phyloP scores from a whole-genome alignment of 2,113 vertebrate species.

The Mirza zaza region DNA sequence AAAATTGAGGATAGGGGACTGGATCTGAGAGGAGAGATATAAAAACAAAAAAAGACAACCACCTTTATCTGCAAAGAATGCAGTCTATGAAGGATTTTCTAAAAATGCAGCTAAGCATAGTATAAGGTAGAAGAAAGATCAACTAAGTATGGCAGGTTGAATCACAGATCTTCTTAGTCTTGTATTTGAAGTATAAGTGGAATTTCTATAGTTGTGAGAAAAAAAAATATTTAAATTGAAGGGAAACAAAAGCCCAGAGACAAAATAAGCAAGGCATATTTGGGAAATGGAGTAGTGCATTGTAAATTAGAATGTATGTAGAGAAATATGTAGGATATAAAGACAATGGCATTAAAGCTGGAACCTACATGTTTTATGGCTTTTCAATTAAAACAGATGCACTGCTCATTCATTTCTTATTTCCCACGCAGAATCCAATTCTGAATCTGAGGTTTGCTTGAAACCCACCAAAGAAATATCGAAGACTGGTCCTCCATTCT shows the following conservation, averaged over 20 bases:
- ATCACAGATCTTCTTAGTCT: neutral
- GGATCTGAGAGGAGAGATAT: neutral
- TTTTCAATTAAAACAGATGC: neutral
- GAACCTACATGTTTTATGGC: neutral
- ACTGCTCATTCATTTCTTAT: neutral
- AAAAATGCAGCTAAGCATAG: neutral
- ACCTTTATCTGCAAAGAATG: neutral
- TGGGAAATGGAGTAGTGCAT: neutral
- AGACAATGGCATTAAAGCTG: neutral
- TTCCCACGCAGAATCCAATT: neutral
- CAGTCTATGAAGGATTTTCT: neutral
- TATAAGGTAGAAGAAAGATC: neutral
- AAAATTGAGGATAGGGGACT: accelerated
- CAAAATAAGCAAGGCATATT: neutral
- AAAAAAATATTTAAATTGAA: neutral
- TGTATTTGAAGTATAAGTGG: neutral
- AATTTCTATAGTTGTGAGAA: neutral
- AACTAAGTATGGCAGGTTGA: neutral
- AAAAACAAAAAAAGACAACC: neutral
- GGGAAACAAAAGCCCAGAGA: neutral
- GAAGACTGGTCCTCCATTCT: neutral
- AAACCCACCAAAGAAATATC: neutral
- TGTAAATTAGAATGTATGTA: neutral
- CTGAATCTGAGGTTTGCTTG: neutral
- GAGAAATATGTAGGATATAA: neutral